Conservation (phyloP, 2,797 vertebrate species). For the Urocyon cinereoargenteus region DNA sequence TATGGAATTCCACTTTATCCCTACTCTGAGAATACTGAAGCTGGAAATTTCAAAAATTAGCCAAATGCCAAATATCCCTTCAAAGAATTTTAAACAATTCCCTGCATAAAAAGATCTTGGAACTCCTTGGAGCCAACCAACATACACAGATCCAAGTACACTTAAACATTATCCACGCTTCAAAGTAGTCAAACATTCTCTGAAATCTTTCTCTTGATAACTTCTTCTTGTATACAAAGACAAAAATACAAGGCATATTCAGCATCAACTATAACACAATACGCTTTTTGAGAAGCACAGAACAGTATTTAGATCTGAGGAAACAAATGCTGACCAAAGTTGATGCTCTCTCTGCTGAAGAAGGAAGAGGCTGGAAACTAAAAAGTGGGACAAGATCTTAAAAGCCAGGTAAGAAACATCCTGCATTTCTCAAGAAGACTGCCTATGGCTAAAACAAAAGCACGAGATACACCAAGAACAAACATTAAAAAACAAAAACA, state of each 20-base stretch:
- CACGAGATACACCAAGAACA: not conserved
- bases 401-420: not conserved
- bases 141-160: not conserved
- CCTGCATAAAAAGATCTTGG: not conserved
- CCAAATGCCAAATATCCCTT: not conserved
- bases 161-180: not conserved
- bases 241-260: not conserved
- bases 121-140: not conserved
- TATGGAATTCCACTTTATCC: not conserved
- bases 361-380: not conserved
- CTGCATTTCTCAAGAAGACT: not conserved
- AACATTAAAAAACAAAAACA: not conserved
- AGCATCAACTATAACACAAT: not conserved
- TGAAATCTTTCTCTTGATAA: not conserved
- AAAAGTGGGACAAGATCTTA: not conserved
- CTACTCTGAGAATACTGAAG: not conserved
- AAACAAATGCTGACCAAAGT: not conserved
- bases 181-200: not conserved
- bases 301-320: not conserved
- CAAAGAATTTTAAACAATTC: slow-evolving; percentile 36
- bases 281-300: not conserved
- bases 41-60: slow-evolving; percentile 31
- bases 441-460: not conserved
- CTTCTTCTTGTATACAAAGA: slow-evolving; percentile 43
- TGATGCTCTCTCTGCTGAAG: not conserved